Conservation (phyloP, 2,113 vertebrate genomes). For the Zapornia atra region DNA sequence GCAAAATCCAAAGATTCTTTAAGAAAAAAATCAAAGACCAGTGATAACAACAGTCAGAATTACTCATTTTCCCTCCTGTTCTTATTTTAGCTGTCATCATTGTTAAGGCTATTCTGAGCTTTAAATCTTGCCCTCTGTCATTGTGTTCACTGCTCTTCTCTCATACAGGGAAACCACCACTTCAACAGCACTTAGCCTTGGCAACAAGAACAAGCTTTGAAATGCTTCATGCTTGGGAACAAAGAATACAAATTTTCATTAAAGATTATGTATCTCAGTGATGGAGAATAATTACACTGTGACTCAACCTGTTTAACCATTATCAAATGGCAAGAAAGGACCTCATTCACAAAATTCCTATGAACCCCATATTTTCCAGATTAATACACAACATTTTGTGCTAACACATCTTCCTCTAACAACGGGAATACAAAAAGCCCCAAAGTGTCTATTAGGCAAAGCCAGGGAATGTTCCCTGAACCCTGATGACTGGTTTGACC, state of each 20-base stretch:
- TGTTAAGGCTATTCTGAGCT: neutral
- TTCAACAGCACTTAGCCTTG: neutral
- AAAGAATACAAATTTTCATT: neutral
- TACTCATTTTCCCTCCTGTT: neutral
- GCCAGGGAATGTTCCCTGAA: neutral
- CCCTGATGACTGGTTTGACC: neutral
- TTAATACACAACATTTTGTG: neutral
- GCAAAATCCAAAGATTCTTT: neutral
- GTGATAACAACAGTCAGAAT: neutral
- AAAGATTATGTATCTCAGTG: neutral
- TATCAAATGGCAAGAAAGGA: neutral
- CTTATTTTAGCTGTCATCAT: neutral
- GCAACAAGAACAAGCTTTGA: neutral
- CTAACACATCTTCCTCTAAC: neutral
- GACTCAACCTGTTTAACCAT: neutral
- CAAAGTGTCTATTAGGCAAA: neutral
- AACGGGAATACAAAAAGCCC: rapidly evolving
- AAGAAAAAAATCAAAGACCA: neutral
- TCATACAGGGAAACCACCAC: neutral
- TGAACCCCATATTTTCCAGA: neutral
- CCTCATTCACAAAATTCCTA: neutral
- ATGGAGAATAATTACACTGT: neutral
- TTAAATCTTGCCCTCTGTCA: neutral
- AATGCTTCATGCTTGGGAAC: neutral
- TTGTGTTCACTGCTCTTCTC: neutral